phyloP scores from a whole-genome alignment of 2,113 vertebrate genomes.

The Lonchura striata region DNA sequence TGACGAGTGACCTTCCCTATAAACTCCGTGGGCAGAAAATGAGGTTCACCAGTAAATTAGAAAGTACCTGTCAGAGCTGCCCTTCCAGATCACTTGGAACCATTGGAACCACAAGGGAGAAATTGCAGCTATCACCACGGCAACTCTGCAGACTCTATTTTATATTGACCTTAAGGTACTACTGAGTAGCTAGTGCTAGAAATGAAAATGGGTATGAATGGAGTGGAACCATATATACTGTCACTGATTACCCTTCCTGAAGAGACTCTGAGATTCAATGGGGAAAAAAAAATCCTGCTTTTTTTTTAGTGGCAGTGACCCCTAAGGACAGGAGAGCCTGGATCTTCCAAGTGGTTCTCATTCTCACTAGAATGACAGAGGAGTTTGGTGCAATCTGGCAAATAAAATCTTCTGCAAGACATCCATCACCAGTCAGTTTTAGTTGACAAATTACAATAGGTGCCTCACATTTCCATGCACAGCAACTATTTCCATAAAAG shows the following conservation, averaged over 20 bases:
- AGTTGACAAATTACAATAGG: neutral
- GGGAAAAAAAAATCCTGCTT: neutral
- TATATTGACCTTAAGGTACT: neutral
- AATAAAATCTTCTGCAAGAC: neutral
- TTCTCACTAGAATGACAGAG: neutral
- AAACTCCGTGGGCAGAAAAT: conserved; percentile 30
- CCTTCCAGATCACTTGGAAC: conserved; percentile 14
- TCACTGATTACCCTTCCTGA: neutral
- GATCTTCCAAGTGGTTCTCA: neutral
- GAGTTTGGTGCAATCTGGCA: neutral
- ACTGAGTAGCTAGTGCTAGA: neutral
- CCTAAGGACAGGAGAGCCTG: neutral
- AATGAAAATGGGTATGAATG: neutral
- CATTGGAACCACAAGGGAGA: conserved; percentile 5
- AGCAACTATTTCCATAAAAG: neutral
- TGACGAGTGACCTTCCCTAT: conserved; percentile 23
- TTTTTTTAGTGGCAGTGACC: neutral
- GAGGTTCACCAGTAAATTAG: conserved; percentile 21
- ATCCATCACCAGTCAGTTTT: neutral
- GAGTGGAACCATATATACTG: neutral
- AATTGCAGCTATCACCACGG: neutral
- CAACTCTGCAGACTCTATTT: neutral
- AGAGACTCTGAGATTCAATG: neutral
- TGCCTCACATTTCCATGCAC: neutral
- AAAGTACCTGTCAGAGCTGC: neutral